Base-by-base conservation (phyloP, 2,113 vertebrate species). In the Lathamus discolor region DNA sequence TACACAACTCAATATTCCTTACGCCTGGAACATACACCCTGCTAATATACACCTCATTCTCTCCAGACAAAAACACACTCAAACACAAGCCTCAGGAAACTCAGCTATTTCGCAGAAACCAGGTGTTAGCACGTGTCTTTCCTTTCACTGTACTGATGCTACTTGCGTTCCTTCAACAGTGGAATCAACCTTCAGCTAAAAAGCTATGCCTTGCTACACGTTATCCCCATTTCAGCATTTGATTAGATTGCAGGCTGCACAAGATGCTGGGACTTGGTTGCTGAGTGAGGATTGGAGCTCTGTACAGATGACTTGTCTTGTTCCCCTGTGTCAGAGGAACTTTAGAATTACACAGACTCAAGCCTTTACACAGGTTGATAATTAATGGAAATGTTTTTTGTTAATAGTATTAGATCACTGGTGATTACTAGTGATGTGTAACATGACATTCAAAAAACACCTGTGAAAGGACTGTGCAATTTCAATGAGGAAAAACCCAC, bases 151-250 rank as follows among this genome's bases (percentile, higher is more conserved):
- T 22, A 54, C 41, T 91, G 79, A 83, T 31, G 16, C 35, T 87
- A 61, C n/a, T 41, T 27, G 29, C 49, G 31, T 44, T 93, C 55
- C 39, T 83, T 74, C 44, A 84, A 62, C 13, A 92, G 28, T 8
- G 22, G 51, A 91, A 91, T 59, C 39, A 88, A 59, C 28, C 14
- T 72, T 66, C 68, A 82, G 35, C 22, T 88, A 89, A 95, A 88
- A 66, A 77, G 7, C 54, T 55, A 74, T 16, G 33, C 33, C 24
- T 49, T 59, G 31, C 49, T 46, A 77, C 23, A 80, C 3, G 35
- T 75, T 73, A 86, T 27, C 81, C 62, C 81, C 17, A n/a, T 79
- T 91, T 88, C 90, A 90, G 72, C 75, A 88, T 57, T 93, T 85
- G 74, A 67, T 35, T 49, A 95, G 31, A 64, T 35, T 91, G 29